These are phyloP conservation scores for Zingel zingel DNA, from an alignment of 2,113 vertebrate species.

Conservation along the genomic window DNA sequence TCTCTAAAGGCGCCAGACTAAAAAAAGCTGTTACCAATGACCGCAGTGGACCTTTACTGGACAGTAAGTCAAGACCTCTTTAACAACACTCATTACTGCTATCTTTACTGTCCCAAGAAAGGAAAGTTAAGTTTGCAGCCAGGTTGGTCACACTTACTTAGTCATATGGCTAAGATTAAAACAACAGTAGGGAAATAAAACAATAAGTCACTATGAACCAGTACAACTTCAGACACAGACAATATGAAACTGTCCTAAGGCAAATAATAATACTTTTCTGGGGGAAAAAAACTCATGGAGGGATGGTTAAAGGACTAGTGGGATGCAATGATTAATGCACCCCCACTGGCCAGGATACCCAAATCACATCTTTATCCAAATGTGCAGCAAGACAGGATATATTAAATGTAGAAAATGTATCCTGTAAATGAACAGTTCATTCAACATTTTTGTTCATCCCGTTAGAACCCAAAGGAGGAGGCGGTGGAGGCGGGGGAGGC, in stretches of 20 bases:
- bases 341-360: background rate
- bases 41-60: slow-evolving; percentile 90
- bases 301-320: background rate
- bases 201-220: background rate
- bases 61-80: slow-evolving; percentile 87
- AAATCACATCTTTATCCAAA: background rate
- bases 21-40: slow-evolving; percentile 98
- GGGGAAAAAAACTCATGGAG: too few species aligned
- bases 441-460: slow-evolving; percentile 54
- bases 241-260: background rate
- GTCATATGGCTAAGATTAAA: background rate
- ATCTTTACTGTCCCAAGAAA: background rate
- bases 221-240: background rate
- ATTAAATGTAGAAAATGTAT: background rate
- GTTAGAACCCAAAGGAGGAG: slow-evolving; percentile 90
- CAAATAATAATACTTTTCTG: too few species aligned
- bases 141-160: background rate
- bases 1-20: slow-evolving; percentile 90
- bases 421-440: background rate
- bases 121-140: background rate
- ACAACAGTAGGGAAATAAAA: background rate
- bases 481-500: slow-evolving; percentile 36
- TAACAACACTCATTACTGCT: background rate
- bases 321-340: too few species aligned
- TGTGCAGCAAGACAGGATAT: background rate